Evolutionary conservation across 2,797 vertebrate genomes (phyloP), one percentile per base, ranked within the genome.

Genomic region (Pipistrellus kuhlii): DNA sequence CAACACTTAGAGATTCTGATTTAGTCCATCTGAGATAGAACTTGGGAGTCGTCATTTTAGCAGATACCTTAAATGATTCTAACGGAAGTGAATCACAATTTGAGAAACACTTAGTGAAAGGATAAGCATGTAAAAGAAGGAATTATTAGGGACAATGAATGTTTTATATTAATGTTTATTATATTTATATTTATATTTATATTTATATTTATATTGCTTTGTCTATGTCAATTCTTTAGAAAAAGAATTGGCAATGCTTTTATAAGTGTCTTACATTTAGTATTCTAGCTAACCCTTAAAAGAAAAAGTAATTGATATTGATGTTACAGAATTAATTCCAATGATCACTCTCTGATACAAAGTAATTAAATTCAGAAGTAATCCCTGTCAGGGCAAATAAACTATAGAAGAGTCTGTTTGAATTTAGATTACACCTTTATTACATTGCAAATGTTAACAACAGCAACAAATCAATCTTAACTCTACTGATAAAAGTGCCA

Each of bases 301-400:
- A 88, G 75, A 59, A 93, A 96, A 94, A 71, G 53, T 75, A 68
- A 76, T 90, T 96, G 12, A 23, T 55, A 92, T n/a, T 11, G 51
- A 66, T 77, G 75, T 80, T 78, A 13, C 27, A 75, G 84, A 90
- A 93, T 93, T 92, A 96, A 93, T 93, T 94, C 11, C 11, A 83
- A 32, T 93, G 0, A 9, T 86, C 35, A 83, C 77, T 86, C 51
- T 87, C 93, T 95, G 64, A 85, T 95, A 76, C 13, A 8, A 75
- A 38, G 38, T 92, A 94, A 94, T 96, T 92, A 94, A 85, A 95
- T 92, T 94, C 44, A 68, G 30, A 95, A 95, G 20, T 59, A 85
- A 90, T 86, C 44, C n/a, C 44, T 82, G 30, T 93, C 82, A 44
- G 30, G 55, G 75, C 25, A 92, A 96, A 96, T 82, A 91, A 80